Evolutionary conservation across 2,113 vertebrate species (phyloP), one percentile per base, ranked within the genome.

Genomic region (Prochilodus magdalenae): DNA sequence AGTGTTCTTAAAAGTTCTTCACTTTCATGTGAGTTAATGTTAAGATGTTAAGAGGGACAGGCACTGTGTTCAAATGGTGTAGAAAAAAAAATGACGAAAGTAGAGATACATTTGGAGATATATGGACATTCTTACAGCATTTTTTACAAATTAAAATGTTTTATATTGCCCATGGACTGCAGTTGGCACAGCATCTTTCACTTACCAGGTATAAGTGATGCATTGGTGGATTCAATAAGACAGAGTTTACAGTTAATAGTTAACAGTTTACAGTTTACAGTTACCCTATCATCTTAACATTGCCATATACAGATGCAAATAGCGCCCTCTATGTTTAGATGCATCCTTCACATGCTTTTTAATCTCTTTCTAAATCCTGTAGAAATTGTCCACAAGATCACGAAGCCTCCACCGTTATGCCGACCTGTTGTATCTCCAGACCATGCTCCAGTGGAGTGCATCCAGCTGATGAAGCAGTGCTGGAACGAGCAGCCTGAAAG

Each of bases 391-490:
- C 92, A 93, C 83, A 95, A 90, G 86, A 40, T 95, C 30, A 71
- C 89, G 26, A 93, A 87, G 51, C 94, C 94, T 12, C 92, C 94
- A 27, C 94, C 94, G 24, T 78, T 95, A 85, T 94, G 91, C 33
- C 93, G 94, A 0, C 95, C 94, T 0, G 63, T 89, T 75, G 92
- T 95, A 53, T 92, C 92, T 67, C 86, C 90, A 0, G 94, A 95
- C 81, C 92, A 87, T 0, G 93, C 94, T 26, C 95, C 94, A 0
- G 22, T 92, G 18, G 95, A 94, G 84, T 95, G 95, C 69, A 94
- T 95, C 84, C 90, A 94, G 73, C 87, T 95, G 73, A 94, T 95
- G 94, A 95, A 93, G 26, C 92, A 91, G 53, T 95, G 95, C 88
- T 95, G 95, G 95, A 93, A 87, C 6, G 95, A 95, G 73, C 90